These are phyloP conservation scores for Vanessa tameamea DNA, from an alignment of 1,140 invertebrate species.

Conservation along the genomic window DNA sequence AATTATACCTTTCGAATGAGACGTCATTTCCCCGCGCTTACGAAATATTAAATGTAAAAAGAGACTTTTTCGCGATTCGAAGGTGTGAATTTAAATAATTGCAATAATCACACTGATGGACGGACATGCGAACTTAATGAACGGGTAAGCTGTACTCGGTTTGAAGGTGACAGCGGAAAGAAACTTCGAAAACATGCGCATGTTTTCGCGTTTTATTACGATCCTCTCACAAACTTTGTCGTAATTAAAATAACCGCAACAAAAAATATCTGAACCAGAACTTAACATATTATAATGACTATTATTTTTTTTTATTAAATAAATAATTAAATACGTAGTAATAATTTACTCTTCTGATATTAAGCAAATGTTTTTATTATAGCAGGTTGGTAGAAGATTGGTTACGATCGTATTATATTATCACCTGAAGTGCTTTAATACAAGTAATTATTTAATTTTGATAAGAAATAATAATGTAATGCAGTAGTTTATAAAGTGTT, in stretches of 20 bases:
- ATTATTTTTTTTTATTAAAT: no score
- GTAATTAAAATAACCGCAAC: constrained; percentile 23
- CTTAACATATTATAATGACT: not conserved
- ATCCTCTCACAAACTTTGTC: constrained; percentile 22
- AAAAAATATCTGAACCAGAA: constrained; percentile 22
- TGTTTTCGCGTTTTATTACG: constrained; percentile 21
- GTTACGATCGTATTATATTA: no score
- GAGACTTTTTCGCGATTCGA: constrained; percentile 73
- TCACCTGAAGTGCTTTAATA: no score
- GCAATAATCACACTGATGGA: constrained; percentile 72
- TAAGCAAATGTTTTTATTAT: no score
- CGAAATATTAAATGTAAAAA: constrained; percentile 77
- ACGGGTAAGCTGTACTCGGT: constrained; percentile 50
- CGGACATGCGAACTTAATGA: constrained; percentile 77
- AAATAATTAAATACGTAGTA: no score
- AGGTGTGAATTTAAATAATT: constrained; percentile 81
- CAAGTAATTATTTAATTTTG: no score
- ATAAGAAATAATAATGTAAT: no score
- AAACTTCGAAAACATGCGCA: constrained; percentile 2
- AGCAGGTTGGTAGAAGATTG: no score
- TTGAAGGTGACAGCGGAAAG: constrained; percentile 61
- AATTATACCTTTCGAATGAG: constrained; percentile 80
- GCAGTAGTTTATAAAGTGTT: no score
- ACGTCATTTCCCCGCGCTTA: constrained; percentile 77
- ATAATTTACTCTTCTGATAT: no score